These are phyloP conservation scores for Lordiphosa andalusiaca DNA, from an alignment of 2,888 invertebrate genomes.

Conservation along the genomic window DNA sequence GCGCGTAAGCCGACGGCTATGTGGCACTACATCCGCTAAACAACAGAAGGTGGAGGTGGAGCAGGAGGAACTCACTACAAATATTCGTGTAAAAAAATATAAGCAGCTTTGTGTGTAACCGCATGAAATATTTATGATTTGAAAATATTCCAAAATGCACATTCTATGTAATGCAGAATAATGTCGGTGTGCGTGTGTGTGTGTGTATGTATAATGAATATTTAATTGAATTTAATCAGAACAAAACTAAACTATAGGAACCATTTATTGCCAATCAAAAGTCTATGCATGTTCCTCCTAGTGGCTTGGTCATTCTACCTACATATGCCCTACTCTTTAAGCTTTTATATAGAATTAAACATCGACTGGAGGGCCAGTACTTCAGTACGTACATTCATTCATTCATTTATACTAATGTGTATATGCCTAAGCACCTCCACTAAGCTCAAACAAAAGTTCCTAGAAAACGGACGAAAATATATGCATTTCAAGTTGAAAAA, in stretches of 20 bases:
- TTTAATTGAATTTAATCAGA: too few species aligned
- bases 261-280: too few species aligned
- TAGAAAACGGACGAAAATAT: conserved; percentile 25
- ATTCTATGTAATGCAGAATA: too few species aligned
- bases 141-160: too few species aligned
- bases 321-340: not conserved
- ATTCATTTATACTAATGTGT: conserved; percentile 14
- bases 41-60: too few species aligned
- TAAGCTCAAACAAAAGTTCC: conserved; percentile 42
- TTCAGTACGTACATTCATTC: conserved; percentile 19
- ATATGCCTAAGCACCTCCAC: conserved; percentile 25
- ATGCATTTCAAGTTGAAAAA: not conserved
- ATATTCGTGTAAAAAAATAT: not conserved
- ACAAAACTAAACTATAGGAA: too few species aligned
- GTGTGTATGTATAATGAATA: conserved; percentile 14
- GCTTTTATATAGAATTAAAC: conserved; percentile 19
- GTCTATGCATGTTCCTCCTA: too few species aligned
- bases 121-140: conserved; percentile 7
- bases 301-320: too few species aligned
- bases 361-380: conserved; percentile 4
- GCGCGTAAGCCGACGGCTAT: conserved; percentile 93
- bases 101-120: not conserved
- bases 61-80: not conserved
- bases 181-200: conserved; percentile 14
- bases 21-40: conserved; percentile 92